These are phyloP conservation scores for Himalopsyche phryganea DNA, from an alignment of 1,140 invertebrate genomes.

Conservation along the genomic window DNA sequence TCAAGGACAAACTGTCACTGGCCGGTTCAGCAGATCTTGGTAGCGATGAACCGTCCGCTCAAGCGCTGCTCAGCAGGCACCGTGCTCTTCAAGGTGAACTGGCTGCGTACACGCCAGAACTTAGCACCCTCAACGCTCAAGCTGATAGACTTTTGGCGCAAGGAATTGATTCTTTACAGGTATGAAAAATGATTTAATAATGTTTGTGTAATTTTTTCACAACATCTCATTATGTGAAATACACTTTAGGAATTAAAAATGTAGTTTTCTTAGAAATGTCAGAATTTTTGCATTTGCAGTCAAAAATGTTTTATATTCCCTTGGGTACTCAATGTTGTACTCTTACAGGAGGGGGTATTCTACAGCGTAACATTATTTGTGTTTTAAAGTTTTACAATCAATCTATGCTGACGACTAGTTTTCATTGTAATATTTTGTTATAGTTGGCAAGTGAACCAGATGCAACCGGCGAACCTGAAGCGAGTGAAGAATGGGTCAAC, in stretches of 20 bases:
- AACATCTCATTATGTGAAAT: too few species aligned
- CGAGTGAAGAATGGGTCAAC: conserved; percentile 74
- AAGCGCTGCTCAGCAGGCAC: conserved; percentile 81
- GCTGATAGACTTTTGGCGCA: conserved; percentile 77
- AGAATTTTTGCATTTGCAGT: too few species aligned
- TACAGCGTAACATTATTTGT: too few species aligned
- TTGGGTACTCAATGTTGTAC: too few species aligned
- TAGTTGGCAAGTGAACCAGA: conserved; percentile 60
- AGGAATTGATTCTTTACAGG: conserved; percentile 73
- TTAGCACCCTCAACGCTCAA: conserved; percentile 80
- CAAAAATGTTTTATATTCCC: too few species aligned
- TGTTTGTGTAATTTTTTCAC: too few species aligned
- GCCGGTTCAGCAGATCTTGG: conserved; percentile 86
- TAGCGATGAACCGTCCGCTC: conserved; percentile 84
- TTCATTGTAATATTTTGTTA: conserved; percentile 10
- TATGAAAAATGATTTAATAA: conserved; percentile 37
- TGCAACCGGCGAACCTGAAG: conserved; percentile 62
- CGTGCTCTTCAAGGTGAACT: conserved; percentile 87
- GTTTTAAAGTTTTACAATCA: too few species aligned
- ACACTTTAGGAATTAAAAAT: too few species aligned
- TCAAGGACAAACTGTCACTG: conserved; percentile 88
- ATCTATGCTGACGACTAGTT: too few species aligned
- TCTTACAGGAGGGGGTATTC: too few species aligned
- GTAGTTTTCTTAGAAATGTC: too few species aligned
- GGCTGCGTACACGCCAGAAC: conserved; percentile 85